phyloP scores from a whole-genome alignment of 2,797 vertebrate species.

The Sitta carolinensis region DNA sequence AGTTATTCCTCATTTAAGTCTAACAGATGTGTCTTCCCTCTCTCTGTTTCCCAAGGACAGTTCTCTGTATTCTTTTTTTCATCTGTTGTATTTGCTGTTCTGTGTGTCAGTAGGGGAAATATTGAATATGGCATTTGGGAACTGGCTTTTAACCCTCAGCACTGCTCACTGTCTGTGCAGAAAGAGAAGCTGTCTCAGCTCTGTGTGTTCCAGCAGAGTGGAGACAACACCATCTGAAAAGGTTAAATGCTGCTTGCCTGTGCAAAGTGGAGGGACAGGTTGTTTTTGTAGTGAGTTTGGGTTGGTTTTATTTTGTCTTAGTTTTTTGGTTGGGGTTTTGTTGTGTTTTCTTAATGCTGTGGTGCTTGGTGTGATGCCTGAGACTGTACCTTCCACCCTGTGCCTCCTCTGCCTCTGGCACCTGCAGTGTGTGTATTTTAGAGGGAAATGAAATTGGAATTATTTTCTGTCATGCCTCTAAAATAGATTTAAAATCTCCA shows the following conservation, averaged over 20 bases:
- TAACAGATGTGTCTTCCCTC: not conserved
- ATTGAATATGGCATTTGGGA: not conserved
- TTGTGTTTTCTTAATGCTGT: not conserved
- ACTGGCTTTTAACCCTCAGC: not conserved
- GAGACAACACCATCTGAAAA: not conserved
- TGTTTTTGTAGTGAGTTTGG: not conserved
- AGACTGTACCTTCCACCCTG: not conserved
- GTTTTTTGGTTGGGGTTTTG: not conserved
- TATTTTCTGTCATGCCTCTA: not conserved
- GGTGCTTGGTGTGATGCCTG: fast-evolving
- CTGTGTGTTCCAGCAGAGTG: not conserved
- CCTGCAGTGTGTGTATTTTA: not conserved
- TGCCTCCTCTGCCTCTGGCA: not conserved
- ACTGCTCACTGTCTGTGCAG: not conserved
- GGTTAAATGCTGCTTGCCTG: not conserved
- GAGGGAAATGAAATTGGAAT: not conserved
- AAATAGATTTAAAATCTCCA: not conserved
- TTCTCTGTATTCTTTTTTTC: not conserved
- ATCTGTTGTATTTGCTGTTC: not conserved
- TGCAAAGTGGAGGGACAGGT: not conserved
- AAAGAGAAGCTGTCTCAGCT: not conserved
- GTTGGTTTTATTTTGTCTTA: no score
- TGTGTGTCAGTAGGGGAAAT: not conserved
- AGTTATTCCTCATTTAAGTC: not conserved
- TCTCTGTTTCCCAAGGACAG: not conserved